A percentile compares a stretch with the other conserved stretches of the same genome.
These are phyloP conservation scores for Enhydra lutris DNA, from an alignment of 2,113 vertebrate species.

Conservation along the genomic window DNA sequence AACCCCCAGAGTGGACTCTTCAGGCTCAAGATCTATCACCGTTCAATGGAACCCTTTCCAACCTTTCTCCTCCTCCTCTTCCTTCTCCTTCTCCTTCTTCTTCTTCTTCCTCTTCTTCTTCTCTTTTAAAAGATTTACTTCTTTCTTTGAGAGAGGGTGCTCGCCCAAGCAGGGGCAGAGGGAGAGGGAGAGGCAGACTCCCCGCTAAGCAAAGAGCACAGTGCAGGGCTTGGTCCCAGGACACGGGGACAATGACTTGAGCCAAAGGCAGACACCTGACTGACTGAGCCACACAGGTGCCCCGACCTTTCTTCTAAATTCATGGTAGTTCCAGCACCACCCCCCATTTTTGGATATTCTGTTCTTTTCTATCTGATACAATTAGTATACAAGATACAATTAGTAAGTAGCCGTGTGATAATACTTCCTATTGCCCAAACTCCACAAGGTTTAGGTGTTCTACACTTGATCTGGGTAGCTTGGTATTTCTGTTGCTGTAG, in stretches of 20 bases:
- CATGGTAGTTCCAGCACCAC: background rate
- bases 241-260: background rate
- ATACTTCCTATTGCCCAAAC: background rate
- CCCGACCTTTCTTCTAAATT: background rate
- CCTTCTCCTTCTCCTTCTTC: too few species aligned
- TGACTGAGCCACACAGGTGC: background rate
- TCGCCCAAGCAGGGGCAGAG: too few species aligned
- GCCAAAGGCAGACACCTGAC: background rate
- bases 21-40: background rate
- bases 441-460: background rate
- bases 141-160: too few species aligned
- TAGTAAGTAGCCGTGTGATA: background rate
- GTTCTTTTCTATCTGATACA: background rate
- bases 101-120: too few species aligned
- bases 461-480: background rate
- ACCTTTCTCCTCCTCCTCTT: too few species aligned
- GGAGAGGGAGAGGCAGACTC: too few species aligned
- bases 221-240: background rate
- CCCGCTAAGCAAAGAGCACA: background rate
- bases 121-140: too few species aligned
- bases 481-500: background rate
- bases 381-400: background rate
- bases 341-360: background rate
- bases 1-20: background rate
- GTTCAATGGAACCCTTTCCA: background rate